Evolutionary conservation across 2,113 vertebrate species (phyloP).

Genomic region (Protobothrops flavoviridis): DNA sequence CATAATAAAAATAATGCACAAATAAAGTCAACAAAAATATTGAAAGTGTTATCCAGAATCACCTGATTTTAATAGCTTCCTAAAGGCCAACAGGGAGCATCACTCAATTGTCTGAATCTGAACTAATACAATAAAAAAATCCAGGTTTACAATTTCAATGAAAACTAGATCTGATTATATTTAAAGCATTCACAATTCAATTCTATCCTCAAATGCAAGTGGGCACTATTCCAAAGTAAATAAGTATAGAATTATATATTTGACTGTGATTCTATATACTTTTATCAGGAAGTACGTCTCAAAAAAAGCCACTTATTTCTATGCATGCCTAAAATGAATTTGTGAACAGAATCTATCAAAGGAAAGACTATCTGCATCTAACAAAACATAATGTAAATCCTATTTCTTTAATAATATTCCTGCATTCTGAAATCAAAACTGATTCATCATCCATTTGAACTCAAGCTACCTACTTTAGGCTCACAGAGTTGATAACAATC

Average conservation of each 20-base stretch:
- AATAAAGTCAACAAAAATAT: neutral
- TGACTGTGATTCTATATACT: neutral
- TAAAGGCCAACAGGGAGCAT: neutral
- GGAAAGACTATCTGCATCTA: constrained; percentile 63
- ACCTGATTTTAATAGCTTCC: neutral
- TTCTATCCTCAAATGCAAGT: neutral
- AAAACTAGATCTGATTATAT: neutral
- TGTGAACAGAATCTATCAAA: constrained; percentile 62
- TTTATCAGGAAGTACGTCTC: neutral
- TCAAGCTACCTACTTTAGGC: constrained; percentile 73
- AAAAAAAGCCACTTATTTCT: neutral
- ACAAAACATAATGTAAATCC: constrained; percentile 64
- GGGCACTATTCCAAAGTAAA: neutral
- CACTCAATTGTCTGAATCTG: neutral
- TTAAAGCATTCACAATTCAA: neutral
- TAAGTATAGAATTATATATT: neutral
- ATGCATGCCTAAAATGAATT: constrained; percentile 30
- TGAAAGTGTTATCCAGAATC: neutral
- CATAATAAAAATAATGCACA: neutral
- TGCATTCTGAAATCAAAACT: constrained; percentile 74
- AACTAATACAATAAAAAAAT: neutral
- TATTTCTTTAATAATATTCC: constrained; percentile 76
- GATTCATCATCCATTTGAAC: constrained; percentile 73
- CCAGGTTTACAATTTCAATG: neutral
- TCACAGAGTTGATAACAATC: constrained; percentile 72